Conservation (phyloP, 2,797 vertebrate species). For the Chiroxiphia lanceolata region DNA sequence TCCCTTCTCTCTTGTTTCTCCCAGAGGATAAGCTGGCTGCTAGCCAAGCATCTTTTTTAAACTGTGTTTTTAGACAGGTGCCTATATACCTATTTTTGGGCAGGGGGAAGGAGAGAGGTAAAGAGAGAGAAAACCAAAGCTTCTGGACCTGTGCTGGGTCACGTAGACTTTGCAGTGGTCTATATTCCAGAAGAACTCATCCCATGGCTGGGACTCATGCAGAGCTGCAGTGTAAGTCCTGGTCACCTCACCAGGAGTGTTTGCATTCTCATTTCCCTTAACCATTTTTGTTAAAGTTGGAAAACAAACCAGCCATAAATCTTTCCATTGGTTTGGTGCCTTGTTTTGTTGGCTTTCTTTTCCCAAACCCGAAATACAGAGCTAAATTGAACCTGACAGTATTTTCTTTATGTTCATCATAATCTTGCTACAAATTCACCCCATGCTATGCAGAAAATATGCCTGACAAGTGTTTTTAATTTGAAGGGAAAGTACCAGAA, state of each 20-base stretch:
- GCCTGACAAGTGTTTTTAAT: conserved; percentile 33
- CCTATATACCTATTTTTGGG: not conserved
- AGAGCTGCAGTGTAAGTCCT: not conserved
- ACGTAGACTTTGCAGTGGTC: not conserved
- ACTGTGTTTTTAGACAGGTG: not conserved
- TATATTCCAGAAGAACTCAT: not conserved
- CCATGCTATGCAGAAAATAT: conserved; percentile 30
- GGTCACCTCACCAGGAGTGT: not conserved
- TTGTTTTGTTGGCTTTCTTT: not conserved
- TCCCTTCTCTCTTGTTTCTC: not conserved
- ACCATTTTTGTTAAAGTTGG: not conserved
- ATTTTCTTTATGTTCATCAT: conserved; percentile 25
- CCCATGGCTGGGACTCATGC: not conserved
- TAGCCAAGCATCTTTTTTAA: not conserved
- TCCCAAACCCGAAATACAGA: not conserved
- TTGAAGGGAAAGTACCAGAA: conserved; percentile 26
- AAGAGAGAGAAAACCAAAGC: not conserved
- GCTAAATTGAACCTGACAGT: not conserved
- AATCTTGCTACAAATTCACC: conserved; percentile 2
- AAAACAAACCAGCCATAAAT: not conserved
- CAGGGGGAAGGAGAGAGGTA: not conserved
- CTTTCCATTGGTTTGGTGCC: not conserved
- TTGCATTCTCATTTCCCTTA: not conserved
- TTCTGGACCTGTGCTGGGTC: not conserved
- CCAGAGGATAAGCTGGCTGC: not conserved